Evolutionary conservation across 1,140 invertebrate genomes (phyloP), one percentile per base, ranked within the genome.

Genomic region (Harpegnathos saltator): DNA sequence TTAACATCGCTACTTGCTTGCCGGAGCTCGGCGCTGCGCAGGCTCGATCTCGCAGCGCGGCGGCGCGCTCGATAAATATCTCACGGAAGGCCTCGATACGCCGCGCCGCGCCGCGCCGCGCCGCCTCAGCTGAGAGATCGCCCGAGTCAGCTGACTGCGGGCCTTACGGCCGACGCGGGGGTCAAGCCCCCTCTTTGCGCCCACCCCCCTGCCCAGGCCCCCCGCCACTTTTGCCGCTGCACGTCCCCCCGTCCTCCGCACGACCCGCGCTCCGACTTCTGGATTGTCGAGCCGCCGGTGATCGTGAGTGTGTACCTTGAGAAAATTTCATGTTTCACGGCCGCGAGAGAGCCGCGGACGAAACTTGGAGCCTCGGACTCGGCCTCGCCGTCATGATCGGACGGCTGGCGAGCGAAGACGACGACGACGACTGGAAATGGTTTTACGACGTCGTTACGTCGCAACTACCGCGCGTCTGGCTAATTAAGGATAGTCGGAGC

Each of bases 121-220:
- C n/a, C 15, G 17, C 77, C 81, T 91, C 90, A 91, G 90, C 89
- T 92, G 91, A 90, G 86, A 89, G 85, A 78, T 88, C 81, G 78
- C 73, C 83, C 66, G 78, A 92, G 89, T 92, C 92, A 93, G 91
- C 91, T 93, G 92, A 93, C 88, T 86, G 71, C 62, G 73, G 90
- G 87, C 88, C 89, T 89, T 78, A 50, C 71, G n/a, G n/a, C 63
- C 54, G 63, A 66, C 82, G 77, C 85, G 83, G 89, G 90, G 89
- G 90, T 91, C 89, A 89, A 89, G 74, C 89, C 81, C 68, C 62
- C 69, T n/a, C n/a, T n/a, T n/a, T n/a, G n/a, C n/a, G n/a, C n/a
- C n/a, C n/a, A n/a, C 19, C 33, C 48, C 24, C 75, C 61, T n/a
- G n/a, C n/a, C n/a, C n/a, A n/a, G n/a, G 54, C 50, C 68, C 48